Evolutionary conservation across 2,797 vertebrate species (phyloP).

Genomic region (Karalla daura): DNA sequence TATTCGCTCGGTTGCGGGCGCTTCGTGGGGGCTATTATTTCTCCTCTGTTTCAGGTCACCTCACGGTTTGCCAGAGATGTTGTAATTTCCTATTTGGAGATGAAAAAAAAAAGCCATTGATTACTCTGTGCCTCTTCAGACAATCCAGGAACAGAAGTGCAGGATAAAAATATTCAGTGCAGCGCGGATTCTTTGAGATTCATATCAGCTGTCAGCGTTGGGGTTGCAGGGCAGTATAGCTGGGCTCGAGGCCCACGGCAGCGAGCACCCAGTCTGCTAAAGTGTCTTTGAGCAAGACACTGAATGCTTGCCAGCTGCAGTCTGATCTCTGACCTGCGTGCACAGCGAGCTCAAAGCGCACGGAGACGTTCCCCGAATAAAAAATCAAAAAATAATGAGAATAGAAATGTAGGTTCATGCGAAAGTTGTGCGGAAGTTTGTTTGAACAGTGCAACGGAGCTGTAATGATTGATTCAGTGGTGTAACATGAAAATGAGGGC

Average conservation of each 20-base stretch:
- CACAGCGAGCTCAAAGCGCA: slow-evolving; percentile 44
- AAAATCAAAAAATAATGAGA: slow-evolving; percentile 60
- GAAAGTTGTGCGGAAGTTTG: slow-evolving; percentile 65
- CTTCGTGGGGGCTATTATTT: not conserved
- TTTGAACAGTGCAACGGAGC: slow-evolving; percentile 49
- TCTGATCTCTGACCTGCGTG: slow-evolving; percentile 62
- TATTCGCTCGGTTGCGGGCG: not conserved
- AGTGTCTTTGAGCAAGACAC: slow-evolving; percentile 72
- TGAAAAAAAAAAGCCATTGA: slow-evolving; percentile 47
- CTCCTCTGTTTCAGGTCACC: slow-evolving; percentile 20
- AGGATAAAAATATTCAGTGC: slow-evolving; percentile 51
- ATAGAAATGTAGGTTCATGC: slow-evolving; percentile 54
- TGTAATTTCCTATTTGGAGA: slow-evolving; percentile 48
- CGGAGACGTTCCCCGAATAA: slow-evolving; percentile 42
- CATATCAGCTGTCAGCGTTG: slow-evolving; percentile 44
- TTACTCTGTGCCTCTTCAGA: slow-evolving; percentile 45
- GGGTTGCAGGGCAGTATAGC: slow-evolving; percentile 49
- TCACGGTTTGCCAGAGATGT: slow-evolving; percentile 15
- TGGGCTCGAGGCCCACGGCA: slow-evolving; percentile 46
- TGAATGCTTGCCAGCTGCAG: slow-evolving; percentile 63
- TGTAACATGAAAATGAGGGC: slow-evolving; percentile 56
- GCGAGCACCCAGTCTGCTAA: slow-evolving; percentile 37
- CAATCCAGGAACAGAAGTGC: slow-evolving; percentile 44
- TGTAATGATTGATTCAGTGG: slow-evolving; percentile 56
- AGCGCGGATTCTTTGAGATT: slow-evolving; percentile 40